phyloP scores from a whole-genome alignment of 2,113 vertebrate genomes.

The Cyanocitta stelleri region DNA sequence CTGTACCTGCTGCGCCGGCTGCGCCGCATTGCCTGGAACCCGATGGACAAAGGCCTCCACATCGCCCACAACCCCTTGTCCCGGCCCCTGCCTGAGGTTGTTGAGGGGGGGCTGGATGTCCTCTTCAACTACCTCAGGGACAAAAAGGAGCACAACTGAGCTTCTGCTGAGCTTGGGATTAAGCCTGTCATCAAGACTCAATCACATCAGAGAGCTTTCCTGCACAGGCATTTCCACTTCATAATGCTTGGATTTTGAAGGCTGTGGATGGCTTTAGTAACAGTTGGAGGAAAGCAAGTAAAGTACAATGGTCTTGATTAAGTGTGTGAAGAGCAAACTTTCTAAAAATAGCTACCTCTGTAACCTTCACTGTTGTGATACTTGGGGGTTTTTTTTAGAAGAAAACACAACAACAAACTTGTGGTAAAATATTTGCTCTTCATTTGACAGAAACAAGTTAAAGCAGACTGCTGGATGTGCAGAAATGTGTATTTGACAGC shows the following conservation, averaged over 20 bases:
- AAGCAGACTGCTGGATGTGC: neutral
- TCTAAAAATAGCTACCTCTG: neutral
- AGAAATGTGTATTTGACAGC: neutral
- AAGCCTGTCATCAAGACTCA: neutral
- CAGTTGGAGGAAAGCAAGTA: constrained; percentile 14
- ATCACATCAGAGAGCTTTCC: neutral
- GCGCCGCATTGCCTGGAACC: constrained; percentile 85
- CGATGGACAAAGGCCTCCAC: constrained; percentile 91
- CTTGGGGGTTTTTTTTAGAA: neutral
- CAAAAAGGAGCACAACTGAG: constrained; percentile 68
- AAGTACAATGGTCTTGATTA: neutral
- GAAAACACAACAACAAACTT: neutral
- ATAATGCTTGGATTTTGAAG: neutral
- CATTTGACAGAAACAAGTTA: neutral
- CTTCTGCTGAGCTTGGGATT: neutral
- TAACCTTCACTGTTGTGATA: neutral
- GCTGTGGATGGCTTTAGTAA: neutral
- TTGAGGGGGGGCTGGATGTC: constrained; percentile 82
- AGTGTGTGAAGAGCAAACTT: constrained; percentile 2
- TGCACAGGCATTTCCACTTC: neutral
- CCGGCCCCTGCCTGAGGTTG: constrained; percentile 84
- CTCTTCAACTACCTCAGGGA: constrained; percentile 89
- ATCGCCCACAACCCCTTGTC: constrained; percentile 86
- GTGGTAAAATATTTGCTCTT: neutral
- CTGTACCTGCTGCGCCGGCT: constrained; percentile 81